Conservation (phyloP, 2,888 invertebrate genomes). For the Escarpia spicata region DNA sequence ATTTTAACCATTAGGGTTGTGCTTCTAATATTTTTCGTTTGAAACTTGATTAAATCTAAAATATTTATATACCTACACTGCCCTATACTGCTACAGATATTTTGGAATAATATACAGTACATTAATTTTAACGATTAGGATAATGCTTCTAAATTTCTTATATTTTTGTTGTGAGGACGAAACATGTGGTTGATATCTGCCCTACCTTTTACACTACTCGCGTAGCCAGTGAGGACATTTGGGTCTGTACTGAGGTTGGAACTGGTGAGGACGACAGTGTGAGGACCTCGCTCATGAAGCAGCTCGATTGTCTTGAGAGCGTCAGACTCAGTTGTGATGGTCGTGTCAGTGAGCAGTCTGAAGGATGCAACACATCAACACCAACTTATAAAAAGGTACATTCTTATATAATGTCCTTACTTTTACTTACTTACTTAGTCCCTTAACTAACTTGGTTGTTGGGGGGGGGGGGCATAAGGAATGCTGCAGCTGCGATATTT, state of each 20-base stretch:
- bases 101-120: no score
- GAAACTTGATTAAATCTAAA: no score
- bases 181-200: not conserved
- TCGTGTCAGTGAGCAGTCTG: constrained; percentile 81
- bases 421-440: no score
- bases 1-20: no score
- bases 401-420: no score
- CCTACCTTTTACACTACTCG: constrained; percentile 76
- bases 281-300: constrained; percentile 83
- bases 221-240: constrained; percentile 61
- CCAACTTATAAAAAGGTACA: no score
- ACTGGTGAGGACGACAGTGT: constrained; percentile 88
- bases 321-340: constrained; percentile 76
- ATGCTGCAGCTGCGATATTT: no score
- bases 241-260: constrained; percentile 74
- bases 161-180: not conserved
- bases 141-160: not conserved
- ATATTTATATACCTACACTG: no score
- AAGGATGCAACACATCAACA: constrained; percentile 7
- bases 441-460: no score
- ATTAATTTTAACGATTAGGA: no score
- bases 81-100: no score
- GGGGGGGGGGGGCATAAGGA: no score
- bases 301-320: constrained; percentile 80
- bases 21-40: not conserved